Conservation (phyloP, 2,888 invertebrate species). For the Griposia aprilina region DNA sequence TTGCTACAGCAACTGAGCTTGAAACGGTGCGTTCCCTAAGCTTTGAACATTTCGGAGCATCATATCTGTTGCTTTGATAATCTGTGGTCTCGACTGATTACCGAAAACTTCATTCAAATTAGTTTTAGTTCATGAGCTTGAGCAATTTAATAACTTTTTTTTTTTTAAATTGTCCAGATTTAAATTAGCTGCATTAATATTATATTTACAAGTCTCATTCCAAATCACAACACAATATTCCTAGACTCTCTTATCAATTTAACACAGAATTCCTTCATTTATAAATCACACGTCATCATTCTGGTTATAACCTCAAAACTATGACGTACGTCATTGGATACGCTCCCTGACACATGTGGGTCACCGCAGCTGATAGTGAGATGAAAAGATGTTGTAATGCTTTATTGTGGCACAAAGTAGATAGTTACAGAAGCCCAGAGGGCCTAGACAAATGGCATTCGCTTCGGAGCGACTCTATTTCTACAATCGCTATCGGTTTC, state of each 20-base stretch:
- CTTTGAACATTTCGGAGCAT: not conserved
- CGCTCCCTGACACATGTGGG: slow-evolving; percentile 43
- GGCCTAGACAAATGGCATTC: no score
- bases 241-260: slow-evolving; percentile 33
- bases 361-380: slow-evolving; percentile 64
- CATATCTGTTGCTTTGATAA: not conserved
- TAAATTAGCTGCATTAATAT: not conserved
- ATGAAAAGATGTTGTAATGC: slow-evolving; percentile 63
- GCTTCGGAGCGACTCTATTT: no score
- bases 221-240: slow-evolving; percentile 41
- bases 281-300: slow-evolving; percentile 33
- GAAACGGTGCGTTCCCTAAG: not conserved
- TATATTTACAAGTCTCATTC: not conserved
- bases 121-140: not conserved
- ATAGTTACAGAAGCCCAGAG: not conserved
- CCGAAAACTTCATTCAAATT: not conserved
- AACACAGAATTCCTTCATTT: slow-evolving; percentile 12
- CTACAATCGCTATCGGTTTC: no score
- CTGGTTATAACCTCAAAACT: slow-evolving; percentile 36
- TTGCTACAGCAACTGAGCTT: not conserved
- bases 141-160: not conserved
- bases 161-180: not conserved
- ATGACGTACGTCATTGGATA: slow-evolving; percentile 41
- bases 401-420: slow-evolving; percentile 17
- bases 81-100: not conserved